phyloP scores from a whole-genome alignment of 2,888 invertebrate species.

The Suillia variegata region DNA sequence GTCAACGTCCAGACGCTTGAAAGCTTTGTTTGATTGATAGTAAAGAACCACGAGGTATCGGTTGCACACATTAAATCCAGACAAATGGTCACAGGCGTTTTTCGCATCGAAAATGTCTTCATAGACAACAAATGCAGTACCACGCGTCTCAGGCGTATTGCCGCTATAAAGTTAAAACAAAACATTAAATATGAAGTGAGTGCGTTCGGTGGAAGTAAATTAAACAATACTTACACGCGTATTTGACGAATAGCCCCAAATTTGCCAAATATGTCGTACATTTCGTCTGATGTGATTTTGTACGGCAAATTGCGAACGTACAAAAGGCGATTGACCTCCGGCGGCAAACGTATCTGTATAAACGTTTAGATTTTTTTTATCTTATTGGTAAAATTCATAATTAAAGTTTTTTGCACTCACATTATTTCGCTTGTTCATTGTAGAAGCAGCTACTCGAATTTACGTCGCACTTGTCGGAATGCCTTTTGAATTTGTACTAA shows the following conservation, averaged over 20 bases:
- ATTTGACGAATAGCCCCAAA: constrained; percentile 99
- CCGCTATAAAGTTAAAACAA: constrained; percentile 69
- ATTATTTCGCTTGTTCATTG: constrained; percentile 59
- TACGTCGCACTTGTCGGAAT: not conserved
- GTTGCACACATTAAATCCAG: constrained; percentile 99
- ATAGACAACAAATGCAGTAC: constrained; percentile 99
- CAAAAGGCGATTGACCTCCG: constrained; percentile 96
- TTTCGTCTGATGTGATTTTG: constrained; percentile 99
- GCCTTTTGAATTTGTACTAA: constrained; percentile 4
- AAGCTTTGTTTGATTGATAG: constrained; percentile 95
- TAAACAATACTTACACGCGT: constrained; percentile 79
- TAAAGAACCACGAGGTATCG: constrained; percentile 98
- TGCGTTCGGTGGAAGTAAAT: too few species aligned
- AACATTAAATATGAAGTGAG: too few species aligned
- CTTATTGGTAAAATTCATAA: too few species aligned
- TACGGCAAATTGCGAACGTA: constrained; percentile 98
- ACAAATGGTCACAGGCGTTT: constrained; percentile 98
- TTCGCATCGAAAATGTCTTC: constrained; percentile 99
- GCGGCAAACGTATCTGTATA: constrained; percentile 91
- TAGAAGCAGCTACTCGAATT: not conserved
- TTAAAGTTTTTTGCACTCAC: constrained; percentile 45
- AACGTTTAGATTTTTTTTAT: constrained; percentile 21
- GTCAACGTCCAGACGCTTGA: constrained; percentile 92
- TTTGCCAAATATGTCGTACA: constrained; percentile 99
- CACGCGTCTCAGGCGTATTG: constrained; percentile 96